Conservation (phyloP, 2,113 vertebrate species). For the Toxotes chatareus region DNA sequence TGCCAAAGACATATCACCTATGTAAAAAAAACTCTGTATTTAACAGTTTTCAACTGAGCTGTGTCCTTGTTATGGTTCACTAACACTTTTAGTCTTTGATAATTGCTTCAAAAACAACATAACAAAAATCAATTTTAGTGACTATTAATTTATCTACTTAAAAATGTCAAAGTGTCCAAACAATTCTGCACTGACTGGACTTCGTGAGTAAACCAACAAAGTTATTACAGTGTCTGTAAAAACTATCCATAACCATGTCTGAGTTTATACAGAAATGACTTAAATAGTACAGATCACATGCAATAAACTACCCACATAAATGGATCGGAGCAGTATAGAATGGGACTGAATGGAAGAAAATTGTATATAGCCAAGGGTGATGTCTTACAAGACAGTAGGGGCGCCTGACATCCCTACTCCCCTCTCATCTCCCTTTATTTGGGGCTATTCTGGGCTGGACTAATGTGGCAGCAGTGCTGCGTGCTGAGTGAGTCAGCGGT, state of each 20-base stretch:
- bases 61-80: background rate
- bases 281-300: background rate
- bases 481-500: conserved; percentile 79
- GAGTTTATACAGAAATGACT: conserved; percentile 8
- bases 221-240: too few species aligned
- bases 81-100: background rate
- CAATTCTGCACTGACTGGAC: background rate
- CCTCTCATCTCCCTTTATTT: conserved; percentile 71
- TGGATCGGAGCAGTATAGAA: background rate
- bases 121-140: background rate
- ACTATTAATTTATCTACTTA: background rate
- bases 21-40: background rate
- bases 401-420: conserved; percentile 39
- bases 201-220: background rate
- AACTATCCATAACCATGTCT: too few species aligned
- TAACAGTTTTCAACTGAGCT: background rate
- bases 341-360: background rate
- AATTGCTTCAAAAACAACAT: background rate
- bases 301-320: background rate
- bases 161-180: too few species aligned
- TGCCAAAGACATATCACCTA: background rate
- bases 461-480: conserved; percentile 69
- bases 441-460: conserved; percentile 69
- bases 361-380: conserved; percentile 23
- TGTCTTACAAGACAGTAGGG: conserved; percentile 58